A percentile compares a stretch with the other conserved stretches of the same genome.
Conservation (phyloP, 2,113 vertebrate species). For the Engraulis encrasicolus region DNA sequence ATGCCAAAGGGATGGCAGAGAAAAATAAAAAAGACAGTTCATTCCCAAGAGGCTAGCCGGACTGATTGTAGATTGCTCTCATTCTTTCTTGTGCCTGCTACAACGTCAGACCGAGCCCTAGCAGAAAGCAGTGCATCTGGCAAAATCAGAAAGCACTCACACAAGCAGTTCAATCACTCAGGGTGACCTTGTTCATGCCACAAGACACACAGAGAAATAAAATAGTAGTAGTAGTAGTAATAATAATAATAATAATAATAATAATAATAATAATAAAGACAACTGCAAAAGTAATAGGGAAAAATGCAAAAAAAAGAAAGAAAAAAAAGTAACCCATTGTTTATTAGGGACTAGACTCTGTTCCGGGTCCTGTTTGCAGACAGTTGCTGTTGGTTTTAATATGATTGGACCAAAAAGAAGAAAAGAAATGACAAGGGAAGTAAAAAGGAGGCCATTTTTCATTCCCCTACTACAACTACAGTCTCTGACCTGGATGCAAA, state of each 20-base stretch:
- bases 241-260: too few relatives aligned
- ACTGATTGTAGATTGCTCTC: background rate
- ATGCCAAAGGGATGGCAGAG: too few relatives aligned
- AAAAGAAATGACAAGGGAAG: too few relatives aligned
- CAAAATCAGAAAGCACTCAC: background rate
- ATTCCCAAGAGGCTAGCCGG: background rate
- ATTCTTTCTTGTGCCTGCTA: background rate
- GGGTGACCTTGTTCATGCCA: background rate
- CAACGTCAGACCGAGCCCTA: background rate
- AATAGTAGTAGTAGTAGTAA: too few relatives aligned
- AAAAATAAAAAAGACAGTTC: too few relatives aligned
- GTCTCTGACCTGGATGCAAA: background rate
- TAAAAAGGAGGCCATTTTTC: background rate
- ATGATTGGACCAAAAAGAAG: background rate
- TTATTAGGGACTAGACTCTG: background rate
- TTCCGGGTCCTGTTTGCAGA: background rate
- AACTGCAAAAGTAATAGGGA: too few relatives aligned
- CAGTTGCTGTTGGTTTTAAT: background rate
- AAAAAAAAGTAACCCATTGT: background rate
- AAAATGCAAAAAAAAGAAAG: too few relatives aligned
- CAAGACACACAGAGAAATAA: too few relatives aligned
- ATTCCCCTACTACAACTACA: background rate
- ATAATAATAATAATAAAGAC: too few relatives aligned
- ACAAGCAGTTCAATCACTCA: background rate
- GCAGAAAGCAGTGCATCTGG: background rate